These are phyloP conservation scores for Gopherus flavomarginatus DNA, from an alignment of 2,113 vertebrate genomes.

Conservation along the genomic window DNA sequence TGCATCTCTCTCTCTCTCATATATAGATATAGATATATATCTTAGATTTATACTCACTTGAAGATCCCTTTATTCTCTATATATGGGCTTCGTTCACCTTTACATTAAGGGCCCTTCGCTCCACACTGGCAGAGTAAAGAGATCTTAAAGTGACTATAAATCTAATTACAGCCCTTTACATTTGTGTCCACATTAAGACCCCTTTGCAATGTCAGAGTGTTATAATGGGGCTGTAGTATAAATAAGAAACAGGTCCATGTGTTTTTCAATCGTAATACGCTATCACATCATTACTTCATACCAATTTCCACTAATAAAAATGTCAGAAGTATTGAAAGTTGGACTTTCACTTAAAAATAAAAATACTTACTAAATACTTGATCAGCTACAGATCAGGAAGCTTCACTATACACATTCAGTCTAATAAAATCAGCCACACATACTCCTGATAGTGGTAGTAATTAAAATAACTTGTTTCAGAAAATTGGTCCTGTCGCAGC, in stretches of 20 bases:
- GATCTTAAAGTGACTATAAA: background rate
- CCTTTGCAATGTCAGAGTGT: background rate
- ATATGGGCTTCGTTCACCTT: background rate
- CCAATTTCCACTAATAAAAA: background rate
- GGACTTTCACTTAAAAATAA: conserved; percentile 60
- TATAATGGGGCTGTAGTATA: background rate
- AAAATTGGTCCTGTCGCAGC: conserved; percentile 64
- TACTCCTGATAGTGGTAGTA: conserved; percentile 81
- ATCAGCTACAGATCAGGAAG: conserved; percentile 75
- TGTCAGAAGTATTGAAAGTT: conserved; percentile 24
- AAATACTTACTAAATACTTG: conserved; percentile 66
- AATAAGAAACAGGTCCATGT: background rate
- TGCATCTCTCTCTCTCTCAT: background rate
- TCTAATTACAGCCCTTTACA: background rate
- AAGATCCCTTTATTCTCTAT: background rate
- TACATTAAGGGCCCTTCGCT: background rate
- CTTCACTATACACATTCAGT: conserved; percentile 79
- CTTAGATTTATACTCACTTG: no score
- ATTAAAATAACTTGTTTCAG: conserved; percentile 87
- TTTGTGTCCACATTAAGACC: background rate
- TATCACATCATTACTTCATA: conserved; percentile 1
- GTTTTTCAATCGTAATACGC: background rate
- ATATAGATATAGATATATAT: background rate
- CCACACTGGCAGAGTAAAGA: background rate
- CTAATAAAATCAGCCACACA: conserved; percentile 82